Evolutionary conservation across 1,140 invertebrate species (phyloP).

Genomic region (Drosophila melanogaster): DNA sequence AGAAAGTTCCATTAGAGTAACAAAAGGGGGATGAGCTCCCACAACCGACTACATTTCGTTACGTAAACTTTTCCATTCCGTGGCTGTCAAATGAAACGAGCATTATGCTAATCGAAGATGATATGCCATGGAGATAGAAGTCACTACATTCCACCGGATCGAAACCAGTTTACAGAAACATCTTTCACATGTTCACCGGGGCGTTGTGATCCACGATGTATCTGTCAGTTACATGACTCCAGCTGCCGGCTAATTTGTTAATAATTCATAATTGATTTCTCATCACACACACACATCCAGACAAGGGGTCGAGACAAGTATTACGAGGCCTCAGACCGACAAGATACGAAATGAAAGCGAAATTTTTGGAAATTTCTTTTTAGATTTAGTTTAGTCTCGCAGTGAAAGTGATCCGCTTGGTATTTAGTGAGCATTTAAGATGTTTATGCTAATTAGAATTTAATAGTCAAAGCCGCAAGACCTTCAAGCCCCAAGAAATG

Average conservation of each 20-base stretch:
- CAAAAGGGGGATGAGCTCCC: constrained; percentile 16
- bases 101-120: constrained; percentile 75
- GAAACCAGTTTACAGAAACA: constrained; percentile 55
- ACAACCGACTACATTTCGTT: constrained; percentile 50
- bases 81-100: constrained; percentile 66
- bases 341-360: constrained; percentile 69
- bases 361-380: constrained; percentile 74
- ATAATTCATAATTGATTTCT: constrained; percentile 82
- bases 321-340: constrained; percentile 30
- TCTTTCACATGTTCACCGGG: constrained; percentile 45
- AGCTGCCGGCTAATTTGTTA: constrained; percentile 71
- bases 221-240: constrained; percentile 73
- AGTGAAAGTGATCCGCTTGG: constrained; percentile 75
- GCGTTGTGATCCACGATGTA: constrained; percentile 59
- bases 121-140: constrained; percentile 56
- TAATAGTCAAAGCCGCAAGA: constrained; percentile 55
- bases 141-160: constrained; percentile 22
- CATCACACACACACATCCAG: constrained; percentile 52
- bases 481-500: constrained; percentile 21
- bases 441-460: constrained; percentile 76
- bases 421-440: constrained; percentile 60
- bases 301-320: constrained; percentile 11
- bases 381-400: constrained; percentile 47
- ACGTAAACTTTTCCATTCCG: constrained; percentile 57
- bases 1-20: constrained; percentile 53